A percentile compares a stretch with the other conserved stretches of the same genome.
Conservation (phyloP, 2,888 invertebrate species). For the Syrphus vitripennis region DNA sequence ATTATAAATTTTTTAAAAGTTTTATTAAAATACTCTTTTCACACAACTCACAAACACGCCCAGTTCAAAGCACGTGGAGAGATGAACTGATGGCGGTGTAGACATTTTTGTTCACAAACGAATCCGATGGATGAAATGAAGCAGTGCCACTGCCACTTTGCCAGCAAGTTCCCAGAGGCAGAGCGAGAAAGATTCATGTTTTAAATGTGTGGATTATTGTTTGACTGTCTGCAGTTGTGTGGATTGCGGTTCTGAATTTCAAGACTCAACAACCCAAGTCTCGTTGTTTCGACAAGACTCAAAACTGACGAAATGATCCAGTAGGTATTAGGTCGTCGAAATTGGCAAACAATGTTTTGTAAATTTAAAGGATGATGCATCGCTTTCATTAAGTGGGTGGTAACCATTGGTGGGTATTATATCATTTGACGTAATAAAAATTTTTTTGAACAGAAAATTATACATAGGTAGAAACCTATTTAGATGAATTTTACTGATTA, state of each 20-base stretch:
- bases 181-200: neutral
- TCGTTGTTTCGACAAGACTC: neutral
- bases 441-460: neutral
- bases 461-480: too few relatives aligned
- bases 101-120: conserved; percentile 49
- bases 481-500: neutral
- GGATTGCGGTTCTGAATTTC: neutral
- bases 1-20: neutral
- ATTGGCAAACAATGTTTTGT: neutral
- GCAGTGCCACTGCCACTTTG: neutral
- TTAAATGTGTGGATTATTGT: neutral
- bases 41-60: conserved; percentile 49
- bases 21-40: conserved; percentile 11
- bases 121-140: conserved; percentile 23
- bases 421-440: neutral
- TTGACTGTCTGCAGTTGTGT: neutral
- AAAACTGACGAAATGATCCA: neutral
- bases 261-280: neutral
- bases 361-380: neutral
- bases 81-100: conserved; percentile 58
- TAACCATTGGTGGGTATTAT: neutral
- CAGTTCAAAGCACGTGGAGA: conserved; percentile 58
- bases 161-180: neutral
- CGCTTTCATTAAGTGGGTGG: neutral
- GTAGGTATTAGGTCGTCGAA: neutral